phyloP scores from a whole-genome alignment of 2,888 invertebrate genomes.

The Trileptium ribeirensis region DNA sequence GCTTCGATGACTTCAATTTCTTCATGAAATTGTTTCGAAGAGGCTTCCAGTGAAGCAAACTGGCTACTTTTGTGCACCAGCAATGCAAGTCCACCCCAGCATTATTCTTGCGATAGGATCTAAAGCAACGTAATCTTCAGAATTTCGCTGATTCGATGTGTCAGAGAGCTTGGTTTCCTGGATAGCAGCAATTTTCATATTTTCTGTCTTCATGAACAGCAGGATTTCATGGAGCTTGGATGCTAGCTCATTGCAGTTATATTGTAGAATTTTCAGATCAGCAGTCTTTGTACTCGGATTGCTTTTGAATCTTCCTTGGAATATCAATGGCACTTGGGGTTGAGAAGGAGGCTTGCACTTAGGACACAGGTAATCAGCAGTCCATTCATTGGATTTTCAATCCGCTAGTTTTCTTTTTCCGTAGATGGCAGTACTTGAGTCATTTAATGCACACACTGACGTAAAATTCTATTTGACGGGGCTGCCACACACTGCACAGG shows the following conservation, averaged over 20 bases:
- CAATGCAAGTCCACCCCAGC: neutral
- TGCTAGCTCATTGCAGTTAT: neutral
- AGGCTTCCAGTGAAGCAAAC: too few relatives aligned
- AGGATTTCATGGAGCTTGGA: neutral
- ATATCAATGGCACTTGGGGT: neutral
- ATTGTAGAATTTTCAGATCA: neutral
- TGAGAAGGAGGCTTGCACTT: neutral
- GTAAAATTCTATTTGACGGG: too few relatives aligned
- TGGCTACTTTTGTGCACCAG: neutral
- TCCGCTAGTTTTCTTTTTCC: neutral
- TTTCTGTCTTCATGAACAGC: neutral
- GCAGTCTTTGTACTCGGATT: too few relatives aligned
- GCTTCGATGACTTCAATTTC: too few relatives aligned
- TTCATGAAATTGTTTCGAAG: too few relatives aligned
- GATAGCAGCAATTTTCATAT: neutral
- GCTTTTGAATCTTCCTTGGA: too few relatives aligned
- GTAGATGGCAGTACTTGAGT: neutral
- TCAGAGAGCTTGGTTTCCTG: neutral
- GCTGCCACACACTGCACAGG: too few relatives aligned
- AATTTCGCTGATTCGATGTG: neutral
- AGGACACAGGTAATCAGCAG: neutral
- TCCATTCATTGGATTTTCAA: neutral
- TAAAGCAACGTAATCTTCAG: too few relatives aligned
- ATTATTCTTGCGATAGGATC: too few relatives aligned
- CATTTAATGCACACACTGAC: neutral